Conservation (phyloP, 1,140 invertebrate genomes). For the Drosophila erecta region DNA sequence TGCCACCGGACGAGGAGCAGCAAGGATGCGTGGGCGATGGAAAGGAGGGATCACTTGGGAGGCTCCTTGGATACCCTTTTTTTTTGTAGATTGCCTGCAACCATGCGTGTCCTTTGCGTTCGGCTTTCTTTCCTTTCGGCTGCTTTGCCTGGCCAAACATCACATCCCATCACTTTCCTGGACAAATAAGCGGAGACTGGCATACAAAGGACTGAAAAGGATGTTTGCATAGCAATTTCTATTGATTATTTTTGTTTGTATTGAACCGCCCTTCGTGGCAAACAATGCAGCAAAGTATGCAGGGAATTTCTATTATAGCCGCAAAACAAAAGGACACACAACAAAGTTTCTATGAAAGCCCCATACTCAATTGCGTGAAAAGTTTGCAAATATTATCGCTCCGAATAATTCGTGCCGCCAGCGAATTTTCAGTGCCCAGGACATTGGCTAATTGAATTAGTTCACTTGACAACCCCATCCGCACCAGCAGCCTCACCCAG, state of each 20-base stretch:
- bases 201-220: constrained; percentile 61
- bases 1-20: constrained; percentile 17
- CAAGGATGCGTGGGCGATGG: neutral
- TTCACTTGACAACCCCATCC: constrained; percentile 12
- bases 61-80: constrained; percentile 32
- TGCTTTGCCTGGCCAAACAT: constrained; percentile 27
- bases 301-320: constrained; percentile 60
- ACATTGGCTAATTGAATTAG: constrained; percentile 55
- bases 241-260: constrained; percentile 78
- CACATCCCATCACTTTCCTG: constrained; percentile 71
- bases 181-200: constrained; percentile 58
- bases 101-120: constrained; percentile 16
- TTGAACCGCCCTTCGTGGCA: constrained; percentile 31
- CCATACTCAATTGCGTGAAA: constrained; percentile 26
- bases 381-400: constrained; percentile 23
- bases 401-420: constrained; percentile 2
- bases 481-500: neutral
- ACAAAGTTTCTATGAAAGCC: constrained; percentile 50
- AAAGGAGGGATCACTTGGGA: constrained; percentile 18
- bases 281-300: constrained; percentile 62
- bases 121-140: neutral
- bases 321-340: constrained; percentile 54
- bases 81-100: constrained; percentile 4
- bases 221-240: constrained; percentile 78
- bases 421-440: constrained; percentile 13